Evolutionary conservation across 2,113 vertebrate species (phyloP).

Genomic region (Oreocharis arfaki): DNA sequence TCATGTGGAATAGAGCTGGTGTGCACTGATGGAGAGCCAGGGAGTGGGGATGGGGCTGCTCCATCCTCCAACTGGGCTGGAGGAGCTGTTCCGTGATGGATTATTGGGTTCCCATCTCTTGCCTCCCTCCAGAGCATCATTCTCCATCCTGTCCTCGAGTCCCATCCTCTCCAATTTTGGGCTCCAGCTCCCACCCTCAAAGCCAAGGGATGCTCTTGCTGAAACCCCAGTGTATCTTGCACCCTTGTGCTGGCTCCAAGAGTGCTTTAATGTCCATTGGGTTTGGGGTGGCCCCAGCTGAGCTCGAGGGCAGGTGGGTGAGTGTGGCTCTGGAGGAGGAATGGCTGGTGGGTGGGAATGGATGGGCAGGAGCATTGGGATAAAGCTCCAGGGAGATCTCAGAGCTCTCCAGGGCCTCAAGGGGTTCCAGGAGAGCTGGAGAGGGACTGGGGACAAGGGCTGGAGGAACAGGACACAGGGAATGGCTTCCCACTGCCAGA

Average conservation of each 20-base stretch:
- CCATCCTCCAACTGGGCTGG: rapidly evolving
- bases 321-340: not conserved
- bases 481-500: not conserved
- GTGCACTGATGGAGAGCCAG: not conserved
- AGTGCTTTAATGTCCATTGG: not conserved
- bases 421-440: not conserved
- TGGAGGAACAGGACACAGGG: not conserved
- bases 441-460: rapidly evolving
- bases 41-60: not conserved
- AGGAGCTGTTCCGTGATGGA: not conserved
- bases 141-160: not conserved
- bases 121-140: not conserved
- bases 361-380: not conserved
- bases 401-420: not conserved
- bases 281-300: not conserved
- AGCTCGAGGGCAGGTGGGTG: not conserved
- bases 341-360: rapidly evolving
- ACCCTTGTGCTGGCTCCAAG: not conserved
- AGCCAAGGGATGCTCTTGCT: not conserved
- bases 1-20: not conserved
- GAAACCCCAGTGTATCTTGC: not conserved
- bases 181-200: not conserved
- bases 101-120: not conserved
- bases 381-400: not conserved
- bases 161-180: not conserved